phyloP scores from a whole-genome alignment of 2,888 invertebrate genomes.

The Tetanocera ferruginea region DNA sequence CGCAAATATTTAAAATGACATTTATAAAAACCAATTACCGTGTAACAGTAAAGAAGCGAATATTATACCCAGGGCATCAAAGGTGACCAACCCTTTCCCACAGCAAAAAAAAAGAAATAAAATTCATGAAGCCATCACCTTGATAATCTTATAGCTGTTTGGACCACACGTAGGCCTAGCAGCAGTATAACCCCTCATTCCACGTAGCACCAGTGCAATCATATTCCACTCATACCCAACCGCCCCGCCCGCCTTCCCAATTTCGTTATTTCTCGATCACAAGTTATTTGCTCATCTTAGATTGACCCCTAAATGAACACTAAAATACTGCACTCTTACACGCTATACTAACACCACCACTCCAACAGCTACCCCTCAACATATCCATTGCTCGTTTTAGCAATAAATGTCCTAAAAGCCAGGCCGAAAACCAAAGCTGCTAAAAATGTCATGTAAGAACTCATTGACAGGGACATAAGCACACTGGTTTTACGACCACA shows the following conservation, averaged over 20 bases:
- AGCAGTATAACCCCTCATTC: neutral
- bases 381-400: neutral
- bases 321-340: slow-evolving; percentile 67
- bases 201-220: neutral
- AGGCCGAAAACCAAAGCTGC: slow-evolving; percentile 50
- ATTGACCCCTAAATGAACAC: slow-evolving; percentile 68
- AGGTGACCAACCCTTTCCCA: too few relatives aligned
- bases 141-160: too few relatives aligned
- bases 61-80: too few relatives aligned
- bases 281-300: slow-evolving; percentile 68
- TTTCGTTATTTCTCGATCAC: slow-evolving; percentile 60
- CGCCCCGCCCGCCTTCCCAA: neutral
- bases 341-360: slow-evolving; percentile 51
- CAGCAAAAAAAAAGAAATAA: too few relatives aligned
- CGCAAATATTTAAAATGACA: too few relatives aligned
- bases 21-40: too few relatives aligned
- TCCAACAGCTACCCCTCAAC: neutral
- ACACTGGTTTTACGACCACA: slow-evolving; percentile 68
- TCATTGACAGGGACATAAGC: slow-evolving; percentile 69
- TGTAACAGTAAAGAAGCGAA: too few relatives aligned
- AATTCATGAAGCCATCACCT: too few relatives aligned
- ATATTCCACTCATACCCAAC: neutral
- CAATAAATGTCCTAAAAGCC: slow-evolving; percentile 32
- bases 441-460: slow-evolving; percentile 68
- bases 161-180: too few relatives aligned